Percentiles rank a stretch among this genome's conserved stretches.
These are phyloP conservation scores for Thalassophryne amazonica DNA, from an alignment of 2,797 vertebrate genomes.

Conservation along the genomic window DNA sequence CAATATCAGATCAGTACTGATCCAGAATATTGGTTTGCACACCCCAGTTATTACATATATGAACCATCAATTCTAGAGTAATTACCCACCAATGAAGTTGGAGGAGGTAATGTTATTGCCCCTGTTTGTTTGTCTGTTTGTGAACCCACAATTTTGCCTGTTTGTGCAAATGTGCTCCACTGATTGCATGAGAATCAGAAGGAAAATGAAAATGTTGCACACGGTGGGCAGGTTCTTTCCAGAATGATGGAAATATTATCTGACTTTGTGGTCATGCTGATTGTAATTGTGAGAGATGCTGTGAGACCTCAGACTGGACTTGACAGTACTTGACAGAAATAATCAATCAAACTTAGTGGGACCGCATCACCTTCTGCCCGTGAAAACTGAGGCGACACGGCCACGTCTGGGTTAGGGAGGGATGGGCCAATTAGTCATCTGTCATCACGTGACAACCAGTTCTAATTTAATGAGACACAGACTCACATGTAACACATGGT, in stretches of 20 bases:
- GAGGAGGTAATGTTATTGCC: too few relatives aligned
- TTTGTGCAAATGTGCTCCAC: too few relatives aligned
- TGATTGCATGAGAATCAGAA: too few relatives aligned
- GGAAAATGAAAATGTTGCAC: neutral
- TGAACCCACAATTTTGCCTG: too few relatives aligned
- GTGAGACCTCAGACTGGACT: constrained; percentile 42
- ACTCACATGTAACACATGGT: constrained; percentile 9
- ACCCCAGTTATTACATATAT: too few relatives aligned
- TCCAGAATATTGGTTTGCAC: too few relatives aligned
- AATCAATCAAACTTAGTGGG: constrained; percentile 54
- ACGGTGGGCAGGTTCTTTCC: neutral
- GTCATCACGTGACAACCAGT: constrained; percentile 60
- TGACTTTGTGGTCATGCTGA: constrained; percentile 48
- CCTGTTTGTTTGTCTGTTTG: too few relatives aligned
- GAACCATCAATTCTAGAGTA: too few relatives aligned
- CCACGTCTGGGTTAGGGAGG: constrained; percentile 44
- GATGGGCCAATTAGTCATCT: constrained; percentile 52
- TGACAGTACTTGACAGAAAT: constrained; percentile 68
- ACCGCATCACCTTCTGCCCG: constrained; percentile 43
- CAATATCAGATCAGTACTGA: too few relatives aligned
- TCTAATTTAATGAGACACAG: constrained; percentile 64
- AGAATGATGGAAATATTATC: constrained; percentile 44
- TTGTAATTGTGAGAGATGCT: constrained; percentile 60
- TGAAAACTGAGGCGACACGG: constrained; percentile 63
- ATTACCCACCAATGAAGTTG: too few relatives aligned